Evolutionary conservation across 2,888 invertebrate species (phyloP), one percentile per base, ranked within the genome.

Genomic region (Tridacna crocea): DNA sequence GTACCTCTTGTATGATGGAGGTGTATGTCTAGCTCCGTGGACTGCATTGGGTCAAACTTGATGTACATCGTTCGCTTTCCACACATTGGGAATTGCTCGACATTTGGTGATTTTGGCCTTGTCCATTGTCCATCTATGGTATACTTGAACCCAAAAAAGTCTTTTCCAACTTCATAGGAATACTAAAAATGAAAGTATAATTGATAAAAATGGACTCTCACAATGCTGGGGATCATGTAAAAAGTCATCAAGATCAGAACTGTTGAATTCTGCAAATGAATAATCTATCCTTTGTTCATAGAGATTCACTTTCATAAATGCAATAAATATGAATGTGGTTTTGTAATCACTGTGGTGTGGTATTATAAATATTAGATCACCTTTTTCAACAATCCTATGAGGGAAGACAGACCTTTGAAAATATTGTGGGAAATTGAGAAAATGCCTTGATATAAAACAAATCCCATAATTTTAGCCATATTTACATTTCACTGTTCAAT

Each of bases 1-100:
- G 19, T 70, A 86, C 86, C 83, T 73, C 27, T 72, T 15, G 85
- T 74, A 80, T 81, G 84, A 55, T 87, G 87, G 10, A 84, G 15
- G 65, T 85, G 77, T 15, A 85, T 74, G 22, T 83, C 78, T 10
- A 82, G 61, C 15, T 79, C 82, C 24, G 47, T 66, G 17, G 58
- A 24, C 22, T 75, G 22, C 17, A 70, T 3, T 26, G 87, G 85
- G 19, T 76, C 77, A 75, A 80, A 83, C 22, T 74, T 72, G 4
- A 87, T 19, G 26, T 79, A 72, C 0, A 84, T 17, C 10, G 55
- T 58, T 65, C 83, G 82, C 58, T 83, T 85, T 11, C 89, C 89
- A 79, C 51, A 81, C 58, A 87, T 65, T 0, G 88, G 88, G 51
- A 72, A 82, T 19, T 82, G 72, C 13, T 86, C 86, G 2, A 60